Conservation (phyloP, 2,113 vertebrate genomes). For the Procavia capensis region DNA sequence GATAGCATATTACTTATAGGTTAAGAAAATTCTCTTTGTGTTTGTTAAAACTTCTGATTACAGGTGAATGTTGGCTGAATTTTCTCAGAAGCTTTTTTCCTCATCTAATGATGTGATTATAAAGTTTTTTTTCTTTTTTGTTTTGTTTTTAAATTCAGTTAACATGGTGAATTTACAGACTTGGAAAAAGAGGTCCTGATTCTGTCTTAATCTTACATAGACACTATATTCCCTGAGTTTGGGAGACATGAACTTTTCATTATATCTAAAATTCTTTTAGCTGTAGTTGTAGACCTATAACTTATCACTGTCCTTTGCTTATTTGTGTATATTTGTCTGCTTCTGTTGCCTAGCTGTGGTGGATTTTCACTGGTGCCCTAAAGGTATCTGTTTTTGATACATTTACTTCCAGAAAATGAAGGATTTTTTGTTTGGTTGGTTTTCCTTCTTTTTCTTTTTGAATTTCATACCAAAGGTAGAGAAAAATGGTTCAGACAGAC, state of each 20-base stretch:
- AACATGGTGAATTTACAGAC: not conserved
- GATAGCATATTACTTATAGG: not conserved
- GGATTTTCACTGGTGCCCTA: not conserved
- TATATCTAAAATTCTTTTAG: not conserved
- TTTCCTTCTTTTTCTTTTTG: not conserved
- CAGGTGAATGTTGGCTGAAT: not conserved
- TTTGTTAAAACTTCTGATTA: not conserved
- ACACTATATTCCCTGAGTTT: not conserved
- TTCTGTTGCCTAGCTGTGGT: not conserved
- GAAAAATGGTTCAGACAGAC: not conserved
- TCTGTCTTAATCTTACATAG: not conserved
- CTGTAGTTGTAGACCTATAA: not conserved
- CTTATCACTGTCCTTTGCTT: no score
- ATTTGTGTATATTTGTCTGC: not conserved
- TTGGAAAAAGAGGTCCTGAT: not conserved
- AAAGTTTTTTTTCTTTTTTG: not conserved
- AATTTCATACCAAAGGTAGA: no score
- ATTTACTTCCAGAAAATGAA: not conserved
- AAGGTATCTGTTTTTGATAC: not conserved
- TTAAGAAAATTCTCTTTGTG: not conserved
- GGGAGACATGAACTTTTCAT: not conserved
- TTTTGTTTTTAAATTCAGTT: not conserved
- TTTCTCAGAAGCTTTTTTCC: not conserved
- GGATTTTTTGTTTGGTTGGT: no score
- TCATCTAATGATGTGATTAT: not conserved